Evolutionary conservation across 2,113 vertebrate genomes (phyloP), one percentile per base, ranked within the genome.

Genomic region (Gorsachius goisagi): DNA sequence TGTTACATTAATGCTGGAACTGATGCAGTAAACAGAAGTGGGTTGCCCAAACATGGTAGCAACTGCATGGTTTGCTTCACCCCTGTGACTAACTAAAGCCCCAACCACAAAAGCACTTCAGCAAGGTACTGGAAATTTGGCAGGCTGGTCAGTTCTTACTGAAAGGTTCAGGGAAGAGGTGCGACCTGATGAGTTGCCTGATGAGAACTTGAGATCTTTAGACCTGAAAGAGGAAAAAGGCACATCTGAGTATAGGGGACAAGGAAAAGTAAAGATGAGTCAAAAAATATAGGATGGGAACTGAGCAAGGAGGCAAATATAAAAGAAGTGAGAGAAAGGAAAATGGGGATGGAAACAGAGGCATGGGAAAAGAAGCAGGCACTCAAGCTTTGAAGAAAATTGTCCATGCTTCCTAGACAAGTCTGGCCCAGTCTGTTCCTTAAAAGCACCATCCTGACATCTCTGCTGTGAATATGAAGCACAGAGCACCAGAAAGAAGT

Each of bases 91-190:
- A 50, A 80, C 47, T 49, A 49, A 49, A 44, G 15, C 37, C 21
- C 19, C 1, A 5, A 53, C 27, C 21, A 45, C 1, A 12, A 63
- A 5, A 56, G 26, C 22, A 44, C 28, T 63, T 79, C 26, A 71
- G 56, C 47, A 86, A 81, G 55, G 27, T 50, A 74, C 13, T 22
- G 9, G 30, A 19, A 89, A 26, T 55, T 52, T 9, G 6, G 32
- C 39, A 39, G 32, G n/a, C 17, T 84, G 32, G 7, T 67, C 0
- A 0, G 8, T 63, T 73, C 37, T 67, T 35, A 39, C 20, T 28
- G 41, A 53, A 75, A 66, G 19, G 8, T 71, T 95, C 21, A 53
- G 17, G 56, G 26, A 86, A 86, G 11, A 41, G 12, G 12, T 67
- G 22, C 30, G 77, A 75, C 7, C 37, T 88, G 22, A 47, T 47